These are phyloP conservation scores for Phrynosoma platyrhinos DNA, from an alignment of 2,113 vertebrate species.

Conservation along the genomic window DNA sequence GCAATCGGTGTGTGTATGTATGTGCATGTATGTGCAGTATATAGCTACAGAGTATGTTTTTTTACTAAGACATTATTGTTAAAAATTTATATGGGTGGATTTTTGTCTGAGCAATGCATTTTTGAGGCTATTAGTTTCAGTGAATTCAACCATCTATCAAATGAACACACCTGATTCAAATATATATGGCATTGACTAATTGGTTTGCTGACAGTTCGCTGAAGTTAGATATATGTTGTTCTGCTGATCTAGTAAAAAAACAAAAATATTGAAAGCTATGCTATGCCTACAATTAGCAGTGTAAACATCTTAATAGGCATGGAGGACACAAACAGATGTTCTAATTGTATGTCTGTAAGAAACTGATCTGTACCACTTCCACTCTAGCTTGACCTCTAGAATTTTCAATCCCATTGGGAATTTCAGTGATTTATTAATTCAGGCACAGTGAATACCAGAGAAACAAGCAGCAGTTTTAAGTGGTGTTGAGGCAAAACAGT, in stretches of 20 bases:
- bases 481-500: background rate
- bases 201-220: conserved; percentile 58
- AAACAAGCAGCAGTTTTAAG: conserved; percentile 65
- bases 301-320: conserved; percentile 75
- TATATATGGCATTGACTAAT: conserved; percentile 19
- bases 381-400: conserved; percentile 76
- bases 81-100: background rate
- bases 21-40: background rate
- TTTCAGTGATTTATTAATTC: conserved; percentile 78
- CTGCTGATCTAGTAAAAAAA: conserved; percentile 61
- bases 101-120: background rate
- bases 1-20: background rate
- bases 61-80: background rate
- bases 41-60: background rate
- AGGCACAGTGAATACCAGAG: conserved; percentile 69
- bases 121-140: background rate
- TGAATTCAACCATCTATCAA: accelerated
- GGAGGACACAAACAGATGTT: conserved; percentile 79
- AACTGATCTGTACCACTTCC: conserved; percentile 71
- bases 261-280: conserved; percentile 57
- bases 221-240: conserved; percentile 52
- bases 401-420: conserved; percentile 63
- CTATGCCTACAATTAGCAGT: conserved; percentile 75
- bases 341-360: conserved; percentile 72
- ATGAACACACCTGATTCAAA: background rate